phyloP scores from a whole-genome alignment of 2,888 invertebrate genomes.

The Thereva nobilitata region DNA sequence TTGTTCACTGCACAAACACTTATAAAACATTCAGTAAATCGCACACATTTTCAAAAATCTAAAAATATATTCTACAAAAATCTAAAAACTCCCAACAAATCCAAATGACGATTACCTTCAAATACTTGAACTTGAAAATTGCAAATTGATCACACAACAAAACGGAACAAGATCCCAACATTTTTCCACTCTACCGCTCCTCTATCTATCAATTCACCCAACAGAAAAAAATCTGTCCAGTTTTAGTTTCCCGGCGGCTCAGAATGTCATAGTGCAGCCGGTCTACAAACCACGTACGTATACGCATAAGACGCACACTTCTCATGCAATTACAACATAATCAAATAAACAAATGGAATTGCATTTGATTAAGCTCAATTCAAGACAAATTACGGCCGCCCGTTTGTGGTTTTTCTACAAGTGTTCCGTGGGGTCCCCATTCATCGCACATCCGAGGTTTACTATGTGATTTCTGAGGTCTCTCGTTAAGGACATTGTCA shows the following conservation, averaged over 20 bases:
- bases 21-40: no score
- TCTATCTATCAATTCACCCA: no score
- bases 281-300: neutral
- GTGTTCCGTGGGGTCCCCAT: slow-evolving; percentile 7
- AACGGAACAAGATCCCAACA: neutral
- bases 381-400: slow-evolving; percentile 30
- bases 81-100: no score
- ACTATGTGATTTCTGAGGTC: slow-evolving; percentile 13
- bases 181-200: no score
- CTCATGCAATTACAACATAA: slow-evolving; percentile 18
- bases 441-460: slow-evolving; percentile 4
- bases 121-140: slow-evolving; percentile 20
- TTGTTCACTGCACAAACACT: no score
- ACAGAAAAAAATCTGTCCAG: no score
- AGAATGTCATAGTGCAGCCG: no score
- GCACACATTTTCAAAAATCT: no score
- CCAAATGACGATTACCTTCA: slow-evolving; percentile 23
- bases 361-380: slow-evolving; percentile 39
- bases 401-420: no score
- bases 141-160: neutral
- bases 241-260: no score
- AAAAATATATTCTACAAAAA: no score
- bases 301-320: neutral
- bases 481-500: slow-evolving; percentile 32
- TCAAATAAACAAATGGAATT: slow-evolving; percentile 38